Base-by-base conservation (phyloP, 2,888 invertebrate species). In the Ormyrus labotus region DNA sequence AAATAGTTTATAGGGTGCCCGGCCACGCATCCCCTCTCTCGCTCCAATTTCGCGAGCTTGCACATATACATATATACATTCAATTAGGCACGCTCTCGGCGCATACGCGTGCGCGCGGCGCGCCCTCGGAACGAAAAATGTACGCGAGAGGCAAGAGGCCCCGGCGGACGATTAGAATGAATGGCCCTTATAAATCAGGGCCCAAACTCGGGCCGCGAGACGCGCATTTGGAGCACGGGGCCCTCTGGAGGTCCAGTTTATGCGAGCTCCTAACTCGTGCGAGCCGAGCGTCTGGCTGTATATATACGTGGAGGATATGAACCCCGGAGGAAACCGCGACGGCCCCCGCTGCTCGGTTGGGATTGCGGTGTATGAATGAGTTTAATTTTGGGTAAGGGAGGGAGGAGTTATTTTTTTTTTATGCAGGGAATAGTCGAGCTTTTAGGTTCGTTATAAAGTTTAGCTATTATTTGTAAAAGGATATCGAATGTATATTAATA, bases 151-250 rank as follows among this genome's bases (percentile, higher is more conserved):
- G 34, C 34, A 34, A 4, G 34, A 34, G 34, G 11, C 50, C 64
- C n/a, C 50, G 63, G 82, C 81, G 81, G 83, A 83, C 84, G 84
- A 85, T 86, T 85, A 86, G 85, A 84, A 86, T 84, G 85, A 83
- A 85, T 84, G 85, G 84, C 83, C 71, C 60, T 77, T 69, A 85
- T 86, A 86, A 86, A 85, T 86, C 85, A 86, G 84, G 78, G 68
- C 82, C 82, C 34, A 4, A 34, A 34, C 34, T 4, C 34, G 34
- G 3, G 34, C 34, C 34, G 34, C 34, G 19, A 34, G 34, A 2
- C 34, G 34, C 34, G 34, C 34, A 34, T 34, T 34, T 34, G 34
- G 34, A 34, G 34, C 34, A 2, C 19, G 2, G 1, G 3, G 34
- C 34, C 34, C 34, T 34, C 34, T 13, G 58, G 19, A 58, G 58